A percentile compares a stretch with the other conserved stretches of the same genome.
Evolutionary conservation across 2,797 vertebrate species (phyloP).

Genomic region (Avahi laniger): DNA sequence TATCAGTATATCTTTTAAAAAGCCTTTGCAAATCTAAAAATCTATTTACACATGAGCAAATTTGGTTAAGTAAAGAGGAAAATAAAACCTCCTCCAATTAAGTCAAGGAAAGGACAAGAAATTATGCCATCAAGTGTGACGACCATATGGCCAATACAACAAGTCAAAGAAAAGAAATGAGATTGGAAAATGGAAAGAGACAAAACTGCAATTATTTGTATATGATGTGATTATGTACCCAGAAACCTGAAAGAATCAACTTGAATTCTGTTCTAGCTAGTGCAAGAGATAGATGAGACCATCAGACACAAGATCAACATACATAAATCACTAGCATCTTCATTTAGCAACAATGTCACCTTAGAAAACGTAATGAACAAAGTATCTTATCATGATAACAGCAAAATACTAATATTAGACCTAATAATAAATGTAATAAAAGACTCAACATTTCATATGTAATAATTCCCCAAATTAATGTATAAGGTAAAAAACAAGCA

Average conservation of each 20-base stretch:
- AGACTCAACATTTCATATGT: background rate
- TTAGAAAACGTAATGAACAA: constrained; percentile 28
- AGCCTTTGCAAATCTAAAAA: background rate
- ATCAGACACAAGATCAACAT: background rate
- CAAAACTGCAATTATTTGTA: background rate
- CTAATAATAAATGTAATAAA: constrained; percentile 7
- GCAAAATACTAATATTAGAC: constrained; percentile 46
- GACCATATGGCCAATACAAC: background rate
- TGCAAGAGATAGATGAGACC: background rate
- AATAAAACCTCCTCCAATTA: background rate
- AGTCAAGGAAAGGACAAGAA: background rate
- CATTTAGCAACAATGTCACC: constrained; percentile 11
- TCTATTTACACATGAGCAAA: background rate
- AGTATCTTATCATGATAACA: background rate
- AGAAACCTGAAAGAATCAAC: constrained; percentile 24
- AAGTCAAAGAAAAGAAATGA: background rate
- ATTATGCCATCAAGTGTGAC: background rate
- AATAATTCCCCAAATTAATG: constrained; percentile 2
- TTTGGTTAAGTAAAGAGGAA: background rate
- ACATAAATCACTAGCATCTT: background rate
- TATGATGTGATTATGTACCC: background rate
- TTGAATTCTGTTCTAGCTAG: constrained; percentile 2
- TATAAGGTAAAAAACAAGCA: background rate
- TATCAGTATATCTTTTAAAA: background rate
- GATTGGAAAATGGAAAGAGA: background rate